Base-by-base conservation (phyloP, 2,797 vertebrate genomes). In the Stomatorhinus walkeri region DNA sequence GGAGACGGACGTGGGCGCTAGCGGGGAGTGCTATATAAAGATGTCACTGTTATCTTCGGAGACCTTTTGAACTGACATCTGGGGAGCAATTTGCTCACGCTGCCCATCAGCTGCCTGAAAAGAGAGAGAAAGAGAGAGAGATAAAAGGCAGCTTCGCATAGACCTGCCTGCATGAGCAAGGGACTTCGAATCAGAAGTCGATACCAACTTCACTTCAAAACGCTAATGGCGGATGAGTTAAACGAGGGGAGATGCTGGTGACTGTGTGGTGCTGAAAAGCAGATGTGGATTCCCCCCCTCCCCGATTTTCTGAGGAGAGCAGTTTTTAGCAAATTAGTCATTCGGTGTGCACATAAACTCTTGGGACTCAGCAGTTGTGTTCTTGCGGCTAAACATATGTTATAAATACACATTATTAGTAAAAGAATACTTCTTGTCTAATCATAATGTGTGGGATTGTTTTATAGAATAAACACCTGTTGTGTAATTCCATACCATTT, bases 31-130 rank as follows among this genome's bases (percentile, higher is more conserved):
- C n/a, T 59, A 9, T 79, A 51, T 22, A 64, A 49, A 54, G 43
- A 84, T 56, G 12, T 46, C 7, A n/a, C 84, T 79, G 40, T 43
- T 89, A 14, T 90, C 90, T 61, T 90, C 88, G 54, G 89, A 87
- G 84, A 91, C 59, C 64, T 90, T 90, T 46, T 51, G 48, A 93
- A 81, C 52, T 0, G 93, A 92, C 16, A 94, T 94, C 93, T 95
- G 95, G 32, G 95, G 95, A 91, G 96, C 94, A 14, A 95, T 95
- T 90, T 95, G 92, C 90, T 90, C 86, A 95, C 93, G 2, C 93
- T 85, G 81, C 95, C 94, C 94, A 95, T 92, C 95, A 95, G 94
- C 95, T 95, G 91, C 61, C 87, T 43, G 54, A 88, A 87, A 84
- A 89, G 46, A 24, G 56, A 61, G 56, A 43, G 76, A 22, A 19